Conservation (phyloP, 2,113 vertebrate genomes). For the Notiomystis cincta region DNA sequence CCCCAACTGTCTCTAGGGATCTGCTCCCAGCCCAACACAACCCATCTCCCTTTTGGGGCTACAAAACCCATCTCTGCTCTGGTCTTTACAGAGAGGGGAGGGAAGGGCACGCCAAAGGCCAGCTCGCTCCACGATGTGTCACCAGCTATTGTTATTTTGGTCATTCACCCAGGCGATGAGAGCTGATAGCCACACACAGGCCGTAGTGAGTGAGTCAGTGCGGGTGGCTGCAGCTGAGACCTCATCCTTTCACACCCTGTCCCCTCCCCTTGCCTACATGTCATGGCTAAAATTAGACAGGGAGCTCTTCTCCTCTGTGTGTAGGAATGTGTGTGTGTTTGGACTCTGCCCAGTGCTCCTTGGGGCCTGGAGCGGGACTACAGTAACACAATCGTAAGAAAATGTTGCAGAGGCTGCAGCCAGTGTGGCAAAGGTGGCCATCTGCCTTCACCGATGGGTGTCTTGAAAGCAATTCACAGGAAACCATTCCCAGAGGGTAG, state of each 20-base stretch:
- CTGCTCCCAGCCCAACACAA: background rate
- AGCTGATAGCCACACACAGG: background rate
- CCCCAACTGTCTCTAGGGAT: background rate
- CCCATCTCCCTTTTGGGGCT: background rate
- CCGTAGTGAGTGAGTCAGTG: background rate
- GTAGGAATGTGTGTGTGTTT: background rate
- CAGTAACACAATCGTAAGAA: background rate
- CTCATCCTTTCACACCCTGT: background rate
- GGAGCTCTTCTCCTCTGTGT: background rate
- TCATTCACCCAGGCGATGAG: fast-evolving
- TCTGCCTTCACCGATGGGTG: background rate
- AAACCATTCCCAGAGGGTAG: background rate
- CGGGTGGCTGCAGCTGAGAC: background rate
- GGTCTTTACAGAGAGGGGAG: background rate
- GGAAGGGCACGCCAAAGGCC: background rate
- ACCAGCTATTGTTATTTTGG: background rate
- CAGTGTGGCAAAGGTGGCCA: background rate
- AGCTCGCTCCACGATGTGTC: background rate
- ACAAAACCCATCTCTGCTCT: background rate
- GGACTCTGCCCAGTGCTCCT: background rate
- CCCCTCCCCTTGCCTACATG: background rate
- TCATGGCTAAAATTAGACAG: background rate
- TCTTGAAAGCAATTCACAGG: background rate
- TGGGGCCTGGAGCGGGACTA: background rate
- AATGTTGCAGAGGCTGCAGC: background rate